A percentile compares a stretch with the other conserved stretches of the same genome.
Evolutionary conservation across 2,888 invertebrate species (phyloP).

Genomic region (Philereme transversata): DNA sequence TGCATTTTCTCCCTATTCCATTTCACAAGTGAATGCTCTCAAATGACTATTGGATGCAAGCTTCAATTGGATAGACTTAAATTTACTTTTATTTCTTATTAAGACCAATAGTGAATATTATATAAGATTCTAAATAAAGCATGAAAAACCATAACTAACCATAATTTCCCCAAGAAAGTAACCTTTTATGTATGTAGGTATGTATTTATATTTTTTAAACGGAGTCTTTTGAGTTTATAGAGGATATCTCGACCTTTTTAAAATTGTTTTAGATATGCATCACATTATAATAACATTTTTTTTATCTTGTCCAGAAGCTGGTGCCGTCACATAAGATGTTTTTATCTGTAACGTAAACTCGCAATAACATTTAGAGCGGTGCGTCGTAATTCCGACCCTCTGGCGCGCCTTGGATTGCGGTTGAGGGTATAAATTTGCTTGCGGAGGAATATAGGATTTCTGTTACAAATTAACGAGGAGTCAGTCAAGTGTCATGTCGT

Average conservation of each 20-base stretch:
- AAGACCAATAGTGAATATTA: too few relatives aligned
- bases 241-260: neutral
- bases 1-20: conserved; percentile 32
- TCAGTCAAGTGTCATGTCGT: conserved; percentile 73
- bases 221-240: neutral
- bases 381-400: conserved; percentile 51
- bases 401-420: conserved; percentile 47
- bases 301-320: conserved; percentile 46
- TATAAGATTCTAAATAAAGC: too few relatives aligned
- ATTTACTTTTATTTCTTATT: conserved; percentile 1
- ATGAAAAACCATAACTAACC: neutral
- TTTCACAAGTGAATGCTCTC: conserved; percentile 38
- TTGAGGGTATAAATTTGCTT: conserved; percentile 55
- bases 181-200: neutral
- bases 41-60: conserved; percentile 34
- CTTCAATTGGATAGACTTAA: conserved; percentile 37
- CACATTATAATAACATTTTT: conserved; percentile 4
- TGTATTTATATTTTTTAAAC: neutral
- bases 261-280: conserved; percentile 4
- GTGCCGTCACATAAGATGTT: conserved; percentile 55
- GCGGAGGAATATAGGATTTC: conserved; percentile 56
- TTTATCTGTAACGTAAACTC: conserved; percentile 70
- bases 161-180: too few relatives aligned
- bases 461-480: conserved; percentile 77
- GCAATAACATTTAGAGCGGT: conserved; percentile 55